Percentiles rank a stretch among this genome's conserved stretches.
Conservation (phyloP, 1,140 invertebrate species). For the Meloidogyne chitwoodi region DNA sequence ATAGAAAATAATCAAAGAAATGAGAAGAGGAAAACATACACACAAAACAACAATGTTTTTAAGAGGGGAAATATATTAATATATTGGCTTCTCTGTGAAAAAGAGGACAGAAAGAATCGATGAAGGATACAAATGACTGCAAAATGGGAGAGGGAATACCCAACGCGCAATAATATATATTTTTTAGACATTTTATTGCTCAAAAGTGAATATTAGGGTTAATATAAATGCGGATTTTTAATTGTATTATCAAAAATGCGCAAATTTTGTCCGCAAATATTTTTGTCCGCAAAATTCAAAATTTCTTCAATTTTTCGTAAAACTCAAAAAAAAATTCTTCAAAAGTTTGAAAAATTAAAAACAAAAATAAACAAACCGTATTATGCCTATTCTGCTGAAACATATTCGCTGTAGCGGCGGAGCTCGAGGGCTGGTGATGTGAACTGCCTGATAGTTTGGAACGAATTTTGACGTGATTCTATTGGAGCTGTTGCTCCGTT, state of each 20-base stretch:
- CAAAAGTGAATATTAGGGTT: too few species aligned
- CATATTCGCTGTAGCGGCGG: conserved; percentile 1
- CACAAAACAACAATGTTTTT: not conserved
- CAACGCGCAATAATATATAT: not conserved
- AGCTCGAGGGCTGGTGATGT: conserved; percentile 20
- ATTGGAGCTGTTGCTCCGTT: not conserved
- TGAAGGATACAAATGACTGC: not conserved
- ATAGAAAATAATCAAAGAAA: not conserved
- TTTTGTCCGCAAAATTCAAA: not conserved
- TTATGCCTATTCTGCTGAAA: conserved; percentile 19
- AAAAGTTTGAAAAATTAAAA: too few species aligned
- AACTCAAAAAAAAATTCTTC: too few species aligned
- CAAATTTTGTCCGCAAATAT: not conserved
- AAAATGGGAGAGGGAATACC: not conserved
- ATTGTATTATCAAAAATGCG: not conserved
- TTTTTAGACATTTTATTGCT: too few species aligned
- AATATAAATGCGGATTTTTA: not conserved
- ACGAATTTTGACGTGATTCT: conserved; percentile 9
- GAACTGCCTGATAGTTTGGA: conserved; percentile 13
- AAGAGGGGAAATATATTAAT: not conserved
- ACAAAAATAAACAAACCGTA: not conserved
- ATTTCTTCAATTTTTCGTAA: too few species aligned
- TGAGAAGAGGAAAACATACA: not conserved
- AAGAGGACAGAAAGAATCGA: not conserved
- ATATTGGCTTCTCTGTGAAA: not conserved